phyloP scores from a whole-genome alignment of 2,888 invertebrate species.

The Synanthedon vespiformis region DNA sequence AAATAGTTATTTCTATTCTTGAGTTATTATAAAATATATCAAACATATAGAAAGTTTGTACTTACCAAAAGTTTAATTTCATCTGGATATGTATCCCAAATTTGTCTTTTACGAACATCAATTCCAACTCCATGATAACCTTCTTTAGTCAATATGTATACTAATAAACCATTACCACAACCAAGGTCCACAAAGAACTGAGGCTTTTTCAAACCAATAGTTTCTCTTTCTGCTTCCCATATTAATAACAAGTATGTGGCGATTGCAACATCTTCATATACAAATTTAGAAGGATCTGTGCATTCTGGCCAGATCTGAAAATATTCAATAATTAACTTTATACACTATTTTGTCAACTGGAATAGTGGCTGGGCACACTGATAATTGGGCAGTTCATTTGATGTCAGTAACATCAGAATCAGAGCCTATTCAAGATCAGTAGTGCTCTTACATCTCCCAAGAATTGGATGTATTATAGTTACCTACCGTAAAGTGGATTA shows the following conservation, averaged over 20 bases:
- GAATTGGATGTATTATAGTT: no score
- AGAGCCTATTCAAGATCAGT: no score
- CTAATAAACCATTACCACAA: conserved; percentile 96
- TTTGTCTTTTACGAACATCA: conserved; percentile 86
- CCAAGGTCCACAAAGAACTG: conserved; percentile 92
- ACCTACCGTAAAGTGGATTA: no score
- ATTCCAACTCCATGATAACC: conserved; percentile 86
- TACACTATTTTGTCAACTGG: no score
- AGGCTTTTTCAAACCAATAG: conserved; percentile 30
- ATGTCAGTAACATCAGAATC: no score
- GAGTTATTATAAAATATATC: no score
- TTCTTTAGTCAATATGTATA: conserved; percentile 85
- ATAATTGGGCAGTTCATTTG: no score
- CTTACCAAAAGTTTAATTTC: conserved; percentile 75
- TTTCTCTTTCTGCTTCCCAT: conserved; percentile 75
- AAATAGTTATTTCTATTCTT: no score
- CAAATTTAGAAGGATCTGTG: conserved; percentile 94
- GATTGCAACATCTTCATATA: conserved; percentile 97
- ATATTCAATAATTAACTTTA: no score
- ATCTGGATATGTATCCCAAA: conserved; percentile 85
- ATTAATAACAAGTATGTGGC: conserved; percentile 86
- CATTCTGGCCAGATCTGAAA: conserved; percentile 88
- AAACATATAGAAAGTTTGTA: conserved; percentile 5
- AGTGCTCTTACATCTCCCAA: no score
- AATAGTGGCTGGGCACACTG: no score